These are phyloP conservation scores for Aphrophora alni DNA, from an alignment of 2,888 invertebrate genomes.

Conservation along the genomic window DNA sequence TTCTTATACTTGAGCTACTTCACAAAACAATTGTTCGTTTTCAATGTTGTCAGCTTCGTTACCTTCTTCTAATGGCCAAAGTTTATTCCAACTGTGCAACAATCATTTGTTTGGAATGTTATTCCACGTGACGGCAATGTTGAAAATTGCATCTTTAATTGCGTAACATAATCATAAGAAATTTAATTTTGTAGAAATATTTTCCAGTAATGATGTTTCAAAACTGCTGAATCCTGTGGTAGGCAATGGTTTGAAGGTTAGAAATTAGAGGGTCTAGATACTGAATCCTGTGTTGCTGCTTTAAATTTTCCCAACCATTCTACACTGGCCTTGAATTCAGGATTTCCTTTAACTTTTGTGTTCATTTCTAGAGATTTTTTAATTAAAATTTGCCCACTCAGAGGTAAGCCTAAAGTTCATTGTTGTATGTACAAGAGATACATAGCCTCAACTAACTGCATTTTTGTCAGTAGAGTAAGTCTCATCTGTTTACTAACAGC, in stretches of 20 bases:
- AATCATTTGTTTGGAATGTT: neutral
- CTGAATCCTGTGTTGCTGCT: constrained; percentile 25
- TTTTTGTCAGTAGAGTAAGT: constrained; percentile 23
- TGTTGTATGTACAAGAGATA: no score
- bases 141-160: neutral
- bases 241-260: constrained; percentile 48
- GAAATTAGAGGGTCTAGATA: constrained; percentile 12
- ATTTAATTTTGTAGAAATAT: constrained; percentile 36
- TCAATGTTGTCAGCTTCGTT: neutral
- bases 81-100: neutral
- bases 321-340: neutral
- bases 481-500: constrained; percentile 13
- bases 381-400: neutral
- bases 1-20: neutral
- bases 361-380: neutral
- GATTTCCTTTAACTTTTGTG: neutral
- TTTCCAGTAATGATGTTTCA: constrained; percentile 49
- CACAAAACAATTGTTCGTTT: neutral
- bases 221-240: constrained; percentile 47
- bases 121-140: no score
- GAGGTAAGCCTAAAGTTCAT: constrained; percentile 11
- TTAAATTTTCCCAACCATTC: constrained; percentile 34
- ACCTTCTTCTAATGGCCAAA: neutral
- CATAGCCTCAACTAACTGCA: no score
- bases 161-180: constrained; percentile 25